Evolutionary conservation across 2,113 vertebrate species (phyloP).

Genomic region (Neotoma lepida): DNA sequence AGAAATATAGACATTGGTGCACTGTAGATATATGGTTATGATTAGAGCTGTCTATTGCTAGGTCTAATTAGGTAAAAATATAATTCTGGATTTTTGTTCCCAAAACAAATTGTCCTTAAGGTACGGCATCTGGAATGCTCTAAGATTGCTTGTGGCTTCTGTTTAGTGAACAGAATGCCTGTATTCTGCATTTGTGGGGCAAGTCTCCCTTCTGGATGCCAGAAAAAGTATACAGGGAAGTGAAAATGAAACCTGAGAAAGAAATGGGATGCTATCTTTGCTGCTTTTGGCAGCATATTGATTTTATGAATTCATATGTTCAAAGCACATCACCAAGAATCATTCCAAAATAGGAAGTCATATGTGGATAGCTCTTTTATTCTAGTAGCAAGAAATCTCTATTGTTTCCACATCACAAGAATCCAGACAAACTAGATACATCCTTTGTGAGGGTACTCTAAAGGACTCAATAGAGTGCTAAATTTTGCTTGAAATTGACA

Average conservation of each 20-base stretch:
- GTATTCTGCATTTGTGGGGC: not conserved
- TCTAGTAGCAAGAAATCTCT: not conserved
- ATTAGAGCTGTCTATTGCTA: not conserved
- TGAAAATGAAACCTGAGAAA: not conserved
- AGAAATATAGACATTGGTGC: not conserved
- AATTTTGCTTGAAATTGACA: constrained; percentile 53
- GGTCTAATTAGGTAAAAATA: not conserved
- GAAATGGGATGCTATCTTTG: not conserved
- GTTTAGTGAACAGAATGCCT: not conserved
- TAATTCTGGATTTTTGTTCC: not conserved
- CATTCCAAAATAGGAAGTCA: not conserved
- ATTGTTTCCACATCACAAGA: not conserved
- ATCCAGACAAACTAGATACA: not conserved
- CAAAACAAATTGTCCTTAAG: not conserved
- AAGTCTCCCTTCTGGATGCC: not conserved
- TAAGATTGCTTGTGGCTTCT: not conserved
- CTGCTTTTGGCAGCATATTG: not conserved
- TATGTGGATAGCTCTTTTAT: not conserved
- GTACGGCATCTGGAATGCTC: not conserved
- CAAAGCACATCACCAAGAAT: not conserved
- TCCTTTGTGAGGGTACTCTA: constrained; percentile 18
- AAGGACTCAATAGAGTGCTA: constrained; percentile 40
- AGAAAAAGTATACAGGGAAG: not conserved
- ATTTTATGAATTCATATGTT: not conserved
- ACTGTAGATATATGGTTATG: not conserved